Evolutionary conservation across 37 sponge, comb jelly and placozoan genomes (phyloP).

Genomic region (Haliclona indistincta): DNA sequence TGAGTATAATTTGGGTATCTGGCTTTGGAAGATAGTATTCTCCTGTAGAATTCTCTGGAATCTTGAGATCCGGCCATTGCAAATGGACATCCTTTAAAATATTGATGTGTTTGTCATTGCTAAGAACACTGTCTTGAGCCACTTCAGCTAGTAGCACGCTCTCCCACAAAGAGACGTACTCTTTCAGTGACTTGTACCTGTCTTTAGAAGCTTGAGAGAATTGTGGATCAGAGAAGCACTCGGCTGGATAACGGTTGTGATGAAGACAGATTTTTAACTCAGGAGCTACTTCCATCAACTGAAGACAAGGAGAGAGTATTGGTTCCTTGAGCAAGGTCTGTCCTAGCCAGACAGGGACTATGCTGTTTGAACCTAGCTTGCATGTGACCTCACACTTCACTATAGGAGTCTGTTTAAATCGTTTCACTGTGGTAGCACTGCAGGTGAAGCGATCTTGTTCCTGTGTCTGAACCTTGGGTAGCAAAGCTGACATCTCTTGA

Average conservation of each 20-base stretch:
- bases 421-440: too few relatives aligned
- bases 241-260: conserved; percentile 56
- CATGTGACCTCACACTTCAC: too few relatives aligned
- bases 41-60: conserved; percentile 15
- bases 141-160: conserved; percentile 64
- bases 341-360: too few relatives aligned
- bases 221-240: conserved; percentile 56
- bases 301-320: conserved; percentile 43
- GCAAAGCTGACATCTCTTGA: too few relatives aligned
- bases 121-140: conserved; percentile 36
- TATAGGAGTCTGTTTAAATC: too few relatives aligned
- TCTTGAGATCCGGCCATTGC: conserved; percentile 52
- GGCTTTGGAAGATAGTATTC: conserved; percentile 17
- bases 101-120: conserved; percentile 8
- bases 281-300: conserved; percentile 51
- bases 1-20: not conserved
- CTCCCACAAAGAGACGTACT: conserved; percentile 67
- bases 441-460: too few relatives aligned
- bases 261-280: conserved; percentile 56
- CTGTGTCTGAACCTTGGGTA: too few relatives aligned
- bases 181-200: conserved; percentile 19
- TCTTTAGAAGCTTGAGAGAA: conserved; percentile 44
- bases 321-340: conserved; percentile 21
- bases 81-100: conserved; percentile 42
- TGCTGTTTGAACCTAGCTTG: too few relatives aligned